Conservation (phyloP, 2,888 invertebrate genomes). For the Drosophila mimetica region DNA sequence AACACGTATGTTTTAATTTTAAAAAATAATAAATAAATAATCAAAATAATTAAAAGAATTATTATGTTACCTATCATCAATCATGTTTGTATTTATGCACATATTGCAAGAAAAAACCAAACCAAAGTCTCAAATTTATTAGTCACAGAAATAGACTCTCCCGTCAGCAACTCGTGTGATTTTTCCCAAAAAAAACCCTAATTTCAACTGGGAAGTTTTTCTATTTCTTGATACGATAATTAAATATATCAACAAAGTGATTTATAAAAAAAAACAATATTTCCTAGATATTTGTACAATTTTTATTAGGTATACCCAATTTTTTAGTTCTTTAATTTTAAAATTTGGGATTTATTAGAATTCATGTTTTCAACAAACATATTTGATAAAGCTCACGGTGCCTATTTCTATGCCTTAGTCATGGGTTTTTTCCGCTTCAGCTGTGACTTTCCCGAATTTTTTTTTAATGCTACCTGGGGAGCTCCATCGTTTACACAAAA, state of each 20-base stretch:
- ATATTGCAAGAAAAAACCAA: background rate
- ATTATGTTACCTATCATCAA: no score
- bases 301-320: background rate
- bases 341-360: no score
- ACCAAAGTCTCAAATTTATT: background rate
- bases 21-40: background rate
- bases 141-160: background rate
- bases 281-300: background rate
- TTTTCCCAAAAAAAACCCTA: background rate
- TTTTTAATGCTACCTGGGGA: background rate
- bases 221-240: background rate
- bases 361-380: no score
- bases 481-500: constrained; percentile 38
- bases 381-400: constrained; percentile 1
- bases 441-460: constrained; percentile 31
- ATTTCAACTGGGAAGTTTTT: background rate
- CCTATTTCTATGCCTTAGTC: constrained; percentile 52
- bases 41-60: no score
- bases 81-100: no score
- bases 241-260: background rate
- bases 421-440: constrained; percentile 39
- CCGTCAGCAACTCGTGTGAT: background rate
- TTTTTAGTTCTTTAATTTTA: no score
- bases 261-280: background rate
- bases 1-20: no score